Conservation (phyloP, 2,113 vertebrate species). For the Neomonachus schauinslandi region DNA sequence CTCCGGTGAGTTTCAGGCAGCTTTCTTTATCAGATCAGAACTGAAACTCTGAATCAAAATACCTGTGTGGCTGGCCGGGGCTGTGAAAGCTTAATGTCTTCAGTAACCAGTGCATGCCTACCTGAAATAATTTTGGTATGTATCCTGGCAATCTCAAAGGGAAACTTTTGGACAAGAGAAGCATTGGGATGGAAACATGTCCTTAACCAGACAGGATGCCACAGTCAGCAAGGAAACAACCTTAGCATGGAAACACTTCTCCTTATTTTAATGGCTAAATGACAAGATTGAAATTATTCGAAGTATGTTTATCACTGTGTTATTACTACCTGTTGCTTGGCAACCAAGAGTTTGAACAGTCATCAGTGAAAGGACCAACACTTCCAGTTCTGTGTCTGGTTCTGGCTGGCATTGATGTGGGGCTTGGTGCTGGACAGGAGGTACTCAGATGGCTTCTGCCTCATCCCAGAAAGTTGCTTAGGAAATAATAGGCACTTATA, state of each 20-base stretch:
- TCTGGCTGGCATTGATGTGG: neutral
- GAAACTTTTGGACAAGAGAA: neutral
- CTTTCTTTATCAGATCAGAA: neutral
- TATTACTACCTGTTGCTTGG: slow-evolving; percentile 58
- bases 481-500: neutral
- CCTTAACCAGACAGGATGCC: neutral
- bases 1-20: neutral
- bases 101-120: neutral
- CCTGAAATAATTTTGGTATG: fast-evolving
- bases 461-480: neutral
- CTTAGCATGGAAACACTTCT: neutral
- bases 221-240: neutral
- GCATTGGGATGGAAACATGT: neutral
- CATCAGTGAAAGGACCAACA: neutral
- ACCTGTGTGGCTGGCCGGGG: neutral
- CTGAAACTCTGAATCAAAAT: neutral
- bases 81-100: neutral
- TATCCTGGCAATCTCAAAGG: neutral
- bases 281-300: slow-evolving; percentile 47
- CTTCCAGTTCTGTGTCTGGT: neutral
- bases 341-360: slow-evolving; percentile 18
- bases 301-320: slow-evolving; percentile 50
- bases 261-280: slow-evolving; percentile 27
- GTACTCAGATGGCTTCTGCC: neutral
- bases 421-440: neutral